These are phyloP conservation scores for Stratiomys singularior DNA, from an alignment of 2,888 invertebrate species.

Conservation along the genomic window DNA sequence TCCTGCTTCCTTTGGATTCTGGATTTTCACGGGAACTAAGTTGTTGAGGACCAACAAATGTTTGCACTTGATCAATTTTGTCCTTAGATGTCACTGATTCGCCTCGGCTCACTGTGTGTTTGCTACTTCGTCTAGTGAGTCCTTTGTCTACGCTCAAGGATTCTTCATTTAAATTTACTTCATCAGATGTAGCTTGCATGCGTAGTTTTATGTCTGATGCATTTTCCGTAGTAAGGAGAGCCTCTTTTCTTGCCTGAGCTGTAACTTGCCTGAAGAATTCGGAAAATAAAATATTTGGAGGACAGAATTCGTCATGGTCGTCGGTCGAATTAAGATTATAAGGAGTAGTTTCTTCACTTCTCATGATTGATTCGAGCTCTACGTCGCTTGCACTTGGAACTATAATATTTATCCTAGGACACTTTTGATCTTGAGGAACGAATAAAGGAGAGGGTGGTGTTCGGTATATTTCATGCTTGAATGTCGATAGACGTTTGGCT, in stretches of 20 bases:
- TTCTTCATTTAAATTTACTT: neutral
- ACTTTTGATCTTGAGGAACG: neutral
- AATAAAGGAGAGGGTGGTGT: slow-evolving; percentile 1
- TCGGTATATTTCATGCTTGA: neutral
- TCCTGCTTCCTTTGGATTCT: slow-evolving; percentile 1
- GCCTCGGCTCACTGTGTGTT: neutral
- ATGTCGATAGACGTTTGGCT: neutral
- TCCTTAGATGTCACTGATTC: neutral
- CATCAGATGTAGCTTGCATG: neutral
- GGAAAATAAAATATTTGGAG: slow-evolving; percentile 17
- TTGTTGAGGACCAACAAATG: neutral
- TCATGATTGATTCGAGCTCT: neutral
- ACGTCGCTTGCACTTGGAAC: neutral
- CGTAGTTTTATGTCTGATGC: neutral
- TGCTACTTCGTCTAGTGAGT: neutral
- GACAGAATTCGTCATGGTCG: neutral
- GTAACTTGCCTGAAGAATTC: slow-evolving; percentile 11
- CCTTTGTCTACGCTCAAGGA: neutral
- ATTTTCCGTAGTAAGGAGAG: neutral
- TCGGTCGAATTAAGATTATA: neutral
- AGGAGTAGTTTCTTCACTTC: neutral
- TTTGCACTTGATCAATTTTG: neutral
- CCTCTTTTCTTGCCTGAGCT: neutral
- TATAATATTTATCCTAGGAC: neutral
- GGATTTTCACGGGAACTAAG: neutral